A percentile compares a stretch with the other conserved stretches of the same genome.
phyloP scores from a whole-genome alignment of 2,888 invertebrate genomes.

The Boloria euphrosyne region DNA sequence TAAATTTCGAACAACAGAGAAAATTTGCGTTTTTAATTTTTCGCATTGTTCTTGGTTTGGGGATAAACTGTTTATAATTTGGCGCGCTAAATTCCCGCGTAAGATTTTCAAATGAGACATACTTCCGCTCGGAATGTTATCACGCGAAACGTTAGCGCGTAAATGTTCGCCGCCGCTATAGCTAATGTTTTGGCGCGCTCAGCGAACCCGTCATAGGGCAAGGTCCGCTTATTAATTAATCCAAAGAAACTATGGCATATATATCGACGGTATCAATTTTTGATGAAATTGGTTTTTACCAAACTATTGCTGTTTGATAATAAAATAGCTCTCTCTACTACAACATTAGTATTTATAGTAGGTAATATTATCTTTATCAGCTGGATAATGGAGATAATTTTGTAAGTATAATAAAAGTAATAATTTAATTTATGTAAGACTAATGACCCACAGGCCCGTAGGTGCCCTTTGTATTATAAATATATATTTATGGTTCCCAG shows the following conservation, averaged over 20 bases:
- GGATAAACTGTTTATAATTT: constrained; percentile 55
- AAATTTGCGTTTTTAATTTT: constrained; percentile 22
- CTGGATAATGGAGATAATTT: no score
- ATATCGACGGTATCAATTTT: constrained; percentile 2
- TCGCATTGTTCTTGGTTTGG: constrained; percentile 50
- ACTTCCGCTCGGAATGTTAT: constrained; percentile 57
- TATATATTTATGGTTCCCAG: no score
- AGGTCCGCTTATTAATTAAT: constrained; percentile 60
- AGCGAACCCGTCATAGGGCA: constrained; percentile 56
- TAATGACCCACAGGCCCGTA: no score
- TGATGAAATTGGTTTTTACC: neutral
- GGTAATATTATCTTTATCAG: no score
- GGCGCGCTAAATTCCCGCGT: constrained; percentile 71
- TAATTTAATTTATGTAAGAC: no score
- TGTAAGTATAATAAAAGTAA: no score
- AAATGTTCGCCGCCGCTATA: constrained; percentile 54
- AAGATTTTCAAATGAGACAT: constrained; percentile 76
- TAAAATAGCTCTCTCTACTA: neutral
- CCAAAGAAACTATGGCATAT: constrained; percentile 22
- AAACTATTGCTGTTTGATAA: neutral
- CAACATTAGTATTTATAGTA: no score
- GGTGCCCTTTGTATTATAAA: no score
- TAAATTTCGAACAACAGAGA: constrained; percentile 30
- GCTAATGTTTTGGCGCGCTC: constrained; percentile 65
- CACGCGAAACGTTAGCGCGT: constrained; percentile 57